Evolutionary conservation across 2,888 invertebrate genomes (phyloP).

Genomic region (Epistrophella euchroma): DNA sequence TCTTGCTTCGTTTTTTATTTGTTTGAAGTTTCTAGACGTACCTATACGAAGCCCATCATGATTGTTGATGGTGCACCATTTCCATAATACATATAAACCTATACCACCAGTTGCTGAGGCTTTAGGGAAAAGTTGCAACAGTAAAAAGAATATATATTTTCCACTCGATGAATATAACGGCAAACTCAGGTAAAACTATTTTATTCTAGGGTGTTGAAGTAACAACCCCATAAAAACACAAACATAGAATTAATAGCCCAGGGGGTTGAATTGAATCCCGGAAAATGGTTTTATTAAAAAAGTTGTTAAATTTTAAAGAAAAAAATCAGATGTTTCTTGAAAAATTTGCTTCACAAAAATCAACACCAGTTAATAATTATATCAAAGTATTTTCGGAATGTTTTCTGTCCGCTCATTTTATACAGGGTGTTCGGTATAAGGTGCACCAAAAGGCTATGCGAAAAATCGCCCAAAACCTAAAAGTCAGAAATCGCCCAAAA

Average conservation of each 20-base stretch:
- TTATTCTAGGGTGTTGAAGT: neutral
- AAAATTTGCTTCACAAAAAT: no score
- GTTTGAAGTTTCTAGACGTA: neutral
- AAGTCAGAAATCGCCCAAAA: no score
- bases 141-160: neutral
- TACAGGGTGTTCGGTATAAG: no score
- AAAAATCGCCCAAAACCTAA: no score
- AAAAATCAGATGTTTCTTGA: no score
- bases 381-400: no score
- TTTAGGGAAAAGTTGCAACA: neutral
- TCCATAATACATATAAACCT: neutral
- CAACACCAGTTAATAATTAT: no score
- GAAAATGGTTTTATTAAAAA: no score
- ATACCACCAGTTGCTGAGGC: conserved; percentile 1
- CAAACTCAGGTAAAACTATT: conserved; percentile 2
- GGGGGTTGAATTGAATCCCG: neutral
- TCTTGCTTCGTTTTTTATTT: neutral
- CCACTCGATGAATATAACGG: neutral
- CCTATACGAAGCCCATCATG: neutral
- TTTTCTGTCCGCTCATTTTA: no score
- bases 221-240: neutral
- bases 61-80: neutral
- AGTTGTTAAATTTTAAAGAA: neutral
- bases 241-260: neutral
- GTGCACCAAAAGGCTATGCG: no score